Base-by-base conservation (phyloP, 1,140 invertebrate species). In the Orius insidiosus region DNA sequence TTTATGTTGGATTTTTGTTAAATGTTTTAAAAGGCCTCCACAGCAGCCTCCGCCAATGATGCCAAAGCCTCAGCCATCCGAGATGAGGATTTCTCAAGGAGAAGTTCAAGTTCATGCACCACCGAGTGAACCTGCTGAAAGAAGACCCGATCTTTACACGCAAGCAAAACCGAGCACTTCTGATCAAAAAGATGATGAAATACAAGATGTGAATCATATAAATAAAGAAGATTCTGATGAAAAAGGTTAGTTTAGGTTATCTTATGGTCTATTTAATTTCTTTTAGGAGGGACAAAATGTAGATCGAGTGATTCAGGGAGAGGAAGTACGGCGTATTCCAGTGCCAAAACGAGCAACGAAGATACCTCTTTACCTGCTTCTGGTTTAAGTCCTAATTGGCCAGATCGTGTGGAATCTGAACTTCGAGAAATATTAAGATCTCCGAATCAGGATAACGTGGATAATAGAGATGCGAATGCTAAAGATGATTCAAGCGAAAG, bases 361-460 rank as follows among this genome's bases (percentile, higher is more conserved):
- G 41, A 43, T n/a, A n/a, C n/a, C n/a, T 30, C 41, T 30, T 18
- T 30, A 11, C 41, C 41, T 11, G n/a, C 24, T 7, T 4, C 24
- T 24, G 24, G 24, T 18, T 15, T 40, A 4, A 40, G 11, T 40
- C 10, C 16, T 5, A 13, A 40, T 14, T 86, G 83, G 83, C 79
- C 82, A 8, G 81, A 85, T 54, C 71, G 84, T 39, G 80, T 85
- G 2, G 81, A 86, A 62, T 76, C 75, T 7, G 83, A 85, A 59
- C 66, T 84, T 14, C 65, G 80, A 24, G 76, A 79, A 55, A 84
- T 84, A 56, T 60, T 84, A 38, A 78, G 84, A 24, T 24, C 24
- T 3, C 24, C 24, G 7, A 24, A 24, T 24, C 24, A 24, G 24
- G 24, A 24, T 84, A 38, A 80, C 80, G 5, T 79, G 80, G 5